Evolutionary conservation across 2,797 vertebrate genomes (phyloP), one percentile per base, ranked within the genome.

Genomic region (Hoplostethus atlanticus): DNA sequence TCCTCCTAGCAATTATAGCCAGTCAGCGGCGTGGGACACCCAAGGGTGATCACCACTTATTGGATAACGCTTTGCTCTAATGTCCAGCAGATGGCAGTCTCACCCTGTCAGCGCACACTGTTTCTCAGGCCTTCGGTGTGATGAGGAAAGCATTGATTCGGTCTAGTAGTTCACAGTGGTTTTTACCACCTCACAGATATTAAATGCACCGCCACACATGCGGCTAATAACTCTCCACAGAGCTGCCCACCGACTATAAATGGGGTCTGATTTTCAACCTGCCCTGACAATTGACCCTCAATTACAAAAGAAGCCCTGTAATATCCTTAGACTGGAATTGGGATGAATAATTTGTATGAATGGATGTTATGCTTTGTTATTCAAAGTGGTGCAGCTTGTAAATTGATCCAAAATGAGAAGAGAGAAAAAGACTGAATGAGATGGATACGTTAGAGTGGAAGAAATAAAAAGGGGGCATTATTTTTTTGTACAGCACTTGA

Each of bases 41-140:
- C 6, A 15, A 54, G 17, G 34, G 44, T 34, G 10, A 16, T 56
- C 6, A 15, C 15, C 8, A 16, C 16, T 36, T 31, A 34, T 6
- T 54, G 52, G 44, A 4, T 28, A 54, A 40, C 44, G 7, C 3
- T 5, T 15, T 21, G 36, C 16, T 1, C 54, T 0, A 0, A 3
- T 5, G 12, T 31, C 69, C 94, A 92, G 89, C 67, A 95, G 94
- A 76, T 92, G 93, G 92, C 91, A 83, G 83, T 84, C 77, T 93
- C 74, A 12, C 83, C 81, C 89, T 68, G 68, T 61, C 11, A 0
- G n/a, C 38, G 58, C 40, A 1, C 59, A 0, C 4, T 68, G 17
- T 30, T 25, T 44, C 7, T 36, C 6, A 0, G 21, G 15, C 53
- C 42, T 21, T 2, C 47, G 4, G 7, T 2, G 3, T 52, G 63